Evolutionary conservation across 2,113 vertebrate species (phyloP).

Genomic region (Ceratotherium simum): DNA sequence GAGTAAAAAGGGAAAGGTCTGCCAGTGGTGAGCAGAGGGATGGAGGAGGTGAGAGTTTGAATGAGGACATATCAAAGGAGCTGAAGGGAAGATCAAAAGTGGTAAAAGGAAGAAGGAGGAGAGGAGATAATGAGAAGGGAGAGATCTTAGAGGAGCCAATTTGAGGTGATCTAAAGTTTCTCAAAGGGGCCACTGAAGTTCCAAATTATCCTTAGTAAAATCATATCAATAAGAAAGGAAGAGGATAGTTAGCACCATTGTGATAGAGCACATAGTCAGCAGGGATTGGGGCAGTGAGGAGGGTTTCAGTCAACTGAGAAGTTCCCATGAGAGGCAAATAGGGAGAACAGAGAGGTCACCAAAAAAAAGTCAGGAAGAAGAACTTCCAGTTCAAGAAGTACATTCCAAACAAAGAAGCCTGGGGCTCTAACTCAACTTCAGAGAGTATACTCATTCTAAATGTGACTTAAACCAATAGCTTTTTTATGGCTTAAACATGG

Average conservation of each 20-base stretch:
- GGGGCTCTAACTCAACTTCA: neutral
- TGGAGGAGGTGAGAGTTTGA: neutral
- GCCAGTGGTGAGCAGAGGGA: neutral
- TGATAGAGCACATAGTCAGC: neutral
- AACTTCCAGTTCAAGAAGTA: neutral
- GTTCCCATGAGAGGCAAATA: neutral
- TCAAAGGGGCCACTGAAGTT: neutral
- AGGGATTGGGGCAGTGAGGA: neutral
- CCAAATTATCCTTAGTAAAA: neutral
- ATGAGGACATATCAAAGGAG: neutral
- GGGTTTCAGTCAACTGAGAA: neutral
- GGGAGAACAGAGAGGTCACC: neutral
- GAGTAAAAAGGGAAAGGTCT: neutral
- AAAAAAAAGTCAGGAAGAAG: neutral
- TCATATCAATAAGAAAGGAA: neutral
- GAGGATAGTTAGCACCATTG: neutral
- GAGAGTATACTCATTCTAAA: neutral
- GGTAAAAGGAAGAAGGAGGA: neutral
- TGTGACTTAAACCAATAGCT: neutral
- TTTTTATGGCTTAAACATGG: neutral
- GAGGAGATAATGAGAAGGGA: neutral
- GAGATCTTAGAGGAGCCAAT: neutral
- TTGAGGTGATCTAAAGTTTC: neutral
- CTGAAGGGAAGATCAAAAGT: neutral
- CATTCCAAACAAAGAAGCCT: neutral